These are phyloP conservation scores for Drosophila elegans DNA, from an alignment of 1,140 invertebrate species.

Conservation along the genomic window DNA sequence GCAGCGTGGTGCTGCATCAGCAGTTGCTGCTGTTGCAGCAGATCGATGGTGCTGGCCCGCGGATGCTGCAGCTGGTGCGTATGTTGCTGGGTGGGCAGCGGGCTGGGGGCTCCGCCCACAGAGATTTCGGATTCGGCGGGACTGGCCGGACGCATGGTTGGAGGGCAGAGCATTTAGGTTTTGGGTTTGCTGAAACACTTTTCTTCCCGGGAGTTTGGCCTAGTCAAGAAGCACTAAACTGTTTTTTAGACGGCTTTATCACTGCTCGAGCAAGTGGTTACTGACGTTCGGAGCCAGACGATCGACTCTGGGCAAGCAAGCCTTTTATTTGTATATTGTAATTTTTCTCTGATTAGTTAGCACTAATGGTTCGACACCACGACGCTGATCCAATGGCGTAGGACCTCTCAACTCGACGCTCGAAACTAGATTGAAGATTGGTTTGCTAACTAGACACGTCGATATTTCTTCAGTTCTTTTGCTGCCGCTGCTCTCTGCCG, in stretches of 20 bases:
- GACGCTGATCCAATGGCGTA: constrained; percentile 72
- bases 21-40: constrained; percentile 75
- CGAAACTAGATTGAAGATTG: constrained; percentile 85
- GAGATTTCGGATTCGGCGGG: constrained; percentile 89
- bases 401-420: constrained; percentile 84
- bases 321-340: not conserved
- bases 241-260: constrained; percentile 4
- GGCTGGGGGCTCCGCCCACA: constrained; percentile 90
- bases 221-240: constrained; percentile 36
- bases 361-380: constrained; percentile 41
- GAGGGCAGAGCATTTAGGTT: constrained; percentile 84
- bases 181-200: constrained; percentile 38
- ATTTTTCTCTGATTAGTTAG: constrained; percentile 22
- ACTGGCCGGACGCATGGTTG: constrained; percentile 85
- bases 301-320: not conserved
- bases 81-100: constrained; percentile 84
- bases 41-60: constrained; percentile 69
- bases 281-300: not conserved
- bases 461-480: constrained; percentile 84
- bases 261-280: not conserved
- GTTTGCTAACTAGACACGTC: constrained; percentile 85
- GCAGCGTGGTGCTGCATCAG: constrained; percentile 86
- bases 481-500: constrained; percentile 47
- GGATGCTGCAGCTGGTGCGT: constrained; percentile 55
- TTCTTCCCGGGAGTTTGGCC: constrained; percentile 1